Evolutionary conservation across 2,113 vertebrate species (phyloP).

Genomic region (Rhinopithecus roxellana): DNA sequence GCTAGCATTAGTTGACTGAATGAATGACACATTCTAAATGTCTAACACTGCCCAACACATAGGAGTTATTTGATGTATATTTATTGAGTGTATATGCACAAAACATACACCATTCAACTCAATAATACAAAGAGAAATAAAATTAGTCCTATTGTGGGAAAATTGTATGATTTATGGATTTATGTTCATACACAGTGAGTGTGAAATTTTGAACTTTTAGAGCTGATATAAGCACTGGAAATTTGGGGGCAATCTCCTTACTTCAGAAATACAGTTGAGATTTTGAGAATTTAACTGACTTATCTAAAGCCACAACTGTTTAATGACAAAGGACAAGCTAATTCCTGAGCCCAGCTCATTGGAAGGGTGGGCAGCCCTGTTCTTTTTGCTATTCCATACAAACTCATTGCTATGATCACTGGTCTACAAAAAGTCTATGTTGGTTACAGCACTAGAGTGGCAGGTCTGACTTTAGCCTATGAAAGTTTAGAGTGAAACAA

Average conservation of each 20-base stretch:
- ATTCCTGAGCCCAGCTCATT: background rate
- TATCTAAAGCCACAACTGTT: background rate
- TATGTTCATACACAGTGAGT: background rate
- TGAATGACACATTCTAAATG: background rate
- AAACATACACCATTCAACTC: background rate
- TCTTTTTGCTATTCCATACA: background rate
- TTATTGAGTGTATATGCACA: background rate
- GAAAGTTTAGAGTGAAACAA: background rate
- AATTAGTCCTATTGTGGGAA: background rate
- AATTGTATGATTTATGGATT: background rate
- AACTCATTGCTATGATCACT: background rate
- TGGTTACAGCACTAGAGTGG: background rate
- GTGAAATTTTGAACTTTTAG: background rate
- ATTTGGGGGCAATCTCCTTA: background rate
- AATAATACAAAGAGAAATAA: background rate
- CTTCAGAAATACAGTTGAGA: background rate
- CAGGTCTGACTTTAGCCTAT: background rate
- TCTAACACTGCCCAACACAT: background rate
- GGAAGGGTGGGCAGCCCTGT: background rate
- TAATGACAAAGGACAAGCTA: background rate
- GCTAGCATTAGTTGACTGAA: background rate
- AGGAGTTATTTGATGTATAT: background rate
- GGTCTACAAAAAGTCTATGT: background rate
- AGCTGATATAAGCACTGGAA: background rate
- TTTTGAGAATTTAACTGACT: background rate